Conservation (phyloP, 1,140 invertebrate species). For the Rhopalosiphum padi region DNA sequence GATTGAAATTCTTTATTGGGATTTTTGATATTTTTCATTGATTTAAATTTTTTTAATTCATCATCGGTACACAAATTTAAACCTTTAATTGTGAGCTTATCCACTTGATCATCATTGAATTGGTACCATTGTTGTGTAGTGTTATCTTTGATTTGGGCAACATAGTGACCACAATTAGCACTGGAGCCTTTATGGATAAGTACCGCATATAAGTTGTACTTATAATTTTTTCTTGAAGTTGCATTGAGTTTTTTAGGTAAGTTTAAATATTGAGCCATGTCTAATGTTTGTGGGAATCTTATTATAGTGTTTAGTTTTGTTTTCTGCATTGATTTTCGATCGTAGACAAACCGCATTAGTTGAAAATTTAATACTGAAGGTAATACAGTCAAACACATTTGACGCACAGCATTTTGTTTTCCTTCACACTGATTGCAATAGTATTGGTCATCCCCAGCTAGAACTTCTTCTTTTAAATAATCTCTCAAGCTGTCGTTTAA, state of each 20-base stretch:
- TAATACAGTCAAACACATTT: conserved; percentile 69
- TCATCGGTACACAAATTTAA: conserved; percentile 67
- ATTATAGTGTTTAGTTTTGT: conserved; percentile 75
- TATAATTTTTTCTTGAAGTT: conserved; percentile 62
- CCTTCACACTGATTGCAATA: conserved; percentile 70
- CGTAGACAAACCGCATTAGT: conserved; percentile 74
- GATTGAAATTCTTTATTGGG: conserved; percentile 66
- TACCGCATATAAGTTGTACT: conserved; percentile 73
- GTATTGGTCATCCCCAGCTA: conserved; percentile 73
- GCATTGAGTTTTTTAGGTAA: conserved; percentile 62
- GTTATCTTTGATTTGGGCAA: conserved; percentile 70
- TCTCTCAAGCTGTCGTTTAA: conserved; percentile 70
- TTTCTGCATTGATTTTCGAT: conserved; percentile 71
- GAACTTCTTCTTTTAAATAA: conserved; percentile 71
- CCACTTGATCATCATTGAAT: conserved; percentile 76
- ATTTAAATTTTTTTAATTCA: conserved; percentile 65
- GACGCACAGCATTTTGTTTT: conserved; percentile 72
- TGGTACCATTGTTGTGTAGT: conserved; percentile 70
- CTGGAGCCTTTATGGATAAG: conserved; percentile 73
- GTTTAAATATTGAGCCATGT: conserved; percentile 68
- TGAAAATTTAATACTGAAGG: conserved; percentile 76
- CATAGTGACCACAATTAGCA: conserved; percentile 77
- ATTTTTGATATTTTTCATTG: conserved; percentile 64
- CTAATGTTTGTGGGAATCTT: conserved; percentile 73
- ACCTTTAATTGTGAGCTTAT: conserved; percentile 69